Percentiles rank a stretch among this genome's conserved stretches.
Evolutionary conservation across 2,888 invertebrate species (phyloP).

Genomic region (Leptothorax acervorum): DNA sequence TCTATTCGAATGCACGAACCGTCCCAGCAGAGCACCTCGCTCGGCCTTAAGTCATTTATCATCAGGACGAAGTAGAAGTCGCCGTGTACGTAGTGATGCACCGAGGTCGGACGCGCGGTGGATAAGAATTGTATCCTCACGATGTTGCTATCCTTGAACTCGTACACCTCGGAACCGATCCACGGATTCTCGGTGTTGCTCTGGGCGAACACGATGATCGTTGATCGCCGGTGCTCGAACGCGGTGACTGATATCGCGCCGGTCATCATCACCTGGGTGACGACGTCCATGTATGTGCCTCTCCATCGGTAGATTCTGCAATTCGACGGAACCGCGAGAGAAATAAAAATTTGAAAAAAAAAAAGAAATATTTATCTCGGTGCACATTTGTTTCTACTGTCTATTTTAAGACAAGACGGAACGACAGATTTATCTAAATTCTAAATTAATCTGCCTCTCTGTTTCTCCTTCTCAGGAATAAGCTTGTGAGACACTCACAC

Average conservation of each 20-base stretch:
- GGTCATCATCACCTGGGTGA: constrained; percentile 66
- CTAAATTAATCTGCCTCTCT: not conserved
- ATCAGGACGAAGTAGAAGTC: constrained; percentile 74
- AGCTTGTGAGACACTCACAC: constrained; percentile 61
- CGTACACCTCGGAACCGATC: constrained; percentile 74
- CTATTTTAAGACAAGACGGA: not conserved
- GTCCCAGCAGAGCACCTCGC: constrained; percentile 78
- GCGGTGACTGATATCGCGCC: constrained; percentile 77
- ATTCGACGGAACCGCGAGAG: not conserved
- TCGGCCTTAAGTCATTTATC: constrained; percentile 68
- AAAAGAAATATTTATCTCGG: not conserved
- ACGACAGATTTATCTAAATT: not conserved
- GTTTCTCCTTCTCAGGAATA: not conserved
- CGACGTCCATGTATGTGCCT: constrained; percentile 79
- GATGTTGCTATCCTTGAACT: constrained; percentile 65
- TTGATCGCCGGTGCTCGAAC: constrained; percentile 72
- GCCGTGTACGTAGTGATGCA: constrained; percentile 73
- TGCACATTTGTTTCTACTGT: not conserved
- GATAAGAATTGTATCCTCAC: constrained; percentile 74
- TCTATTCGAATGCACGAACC: constrained; percentile 64
- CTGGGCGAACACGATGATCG: constrained; percentile 76
- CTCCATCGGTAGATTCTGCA: constrained; percentile 79
- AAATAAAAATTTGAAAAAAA: not conserved
- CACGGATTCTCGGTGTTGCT: constrained; percentile 50
- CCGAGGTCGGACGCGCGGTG: constrained; percentile 69